phyloP scores from a whole-genome alignment of 1,140 invertebrate species.

The Galleria mellonella region DNA sequence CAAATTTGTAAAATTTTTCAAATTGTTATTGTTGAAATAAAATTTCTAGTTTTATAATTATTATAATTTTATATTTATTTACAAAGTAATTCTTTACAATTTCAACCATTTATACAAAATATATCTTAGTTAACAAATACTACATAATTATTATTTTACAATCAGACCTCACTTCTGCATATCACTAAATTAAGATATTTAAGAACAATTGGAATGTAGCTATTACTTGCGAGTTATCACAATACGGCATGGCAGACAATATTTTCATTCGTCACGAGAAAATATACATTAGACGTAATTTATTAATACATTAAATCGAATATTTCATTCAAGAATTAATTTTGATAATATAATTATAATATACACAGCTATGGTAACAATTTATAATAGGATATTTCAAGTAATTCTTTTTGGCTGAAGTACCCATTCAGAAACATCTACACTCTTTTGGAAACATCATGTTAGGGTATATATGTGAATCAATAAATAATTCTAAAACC shows the following conservation, averaged over 20 bases:
- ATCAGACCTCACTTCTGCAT: conserved; percentile 58
- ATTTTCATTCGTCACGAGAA: conserved; percentile 15
- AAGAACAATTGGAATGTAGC: conserved; percentile 50
- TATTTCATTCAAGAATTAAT: conserved; percentile 8
- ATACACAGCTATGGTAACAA: conserved; percentile 67
- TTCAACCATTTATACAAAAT: conserved; percentile 73
- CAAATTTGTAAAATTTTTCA: not conserved
- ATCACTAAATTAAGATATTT: conserved; percentile 48
- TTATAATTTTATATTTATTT: conserved; percentile 63
- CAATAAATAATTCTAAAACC: conserved; percentile 61
- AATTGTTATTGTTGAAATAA: conserved; percentile 11
- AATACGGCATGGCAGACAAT: conserved; percentile 45
- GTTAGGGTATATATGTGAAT: conserved; percentile 20
- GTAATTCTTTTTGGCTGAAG: not conserved
- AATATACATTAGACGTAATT: conserved; percentile 8
- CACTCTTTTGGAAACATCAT: no score
- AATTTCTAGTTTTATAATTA: conserved; percentile 34
- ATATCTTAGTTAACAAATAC: conserved; percentile 69
- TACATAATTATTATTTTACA: conserved; percentile 68
- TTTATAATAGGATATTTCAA: conserved; percentile 31
- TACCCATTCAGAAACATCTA: no score
- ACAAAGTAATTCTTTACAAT: conserved; percentile 72
- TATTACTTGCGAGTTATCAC: conserved; percentile 51
- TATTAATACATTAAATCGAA: not conserved
- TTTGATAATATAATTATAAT: conserved; percentile 22